Evolutionary conservation across 2,888 invertebrate species (phyloP).

Genomic region (Cheilosia vulpina): DNA sequence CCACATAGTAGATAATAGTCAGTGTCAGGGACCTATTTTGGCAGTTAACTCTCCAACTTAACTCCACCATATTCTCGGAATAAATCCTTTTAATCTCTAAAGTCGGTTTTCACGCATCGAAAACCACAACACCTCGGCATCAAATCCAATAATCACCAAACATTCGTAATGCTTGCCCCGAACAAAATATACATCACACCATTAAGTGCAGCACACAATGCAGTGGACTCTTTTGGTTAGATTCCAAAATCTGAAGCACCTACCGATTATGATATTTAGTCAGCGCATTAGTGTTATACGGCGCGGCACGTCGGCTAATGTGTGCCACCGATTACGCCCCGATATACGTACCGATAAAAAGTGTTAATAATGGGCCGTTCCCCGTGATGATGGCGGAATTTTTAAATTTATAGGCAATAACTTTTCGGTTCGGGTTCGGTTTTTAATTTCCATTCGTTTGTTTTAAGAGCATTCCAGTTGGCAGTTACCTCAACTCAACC

Average conservation of each 20-base stretch:
- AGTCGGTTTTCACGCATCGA: background rate
- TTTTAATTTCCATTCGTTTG: constrained; percentile 65
- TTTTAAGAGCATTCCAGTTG: constrained; percentile 70
- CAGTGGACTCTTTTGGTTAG: constrained; percentile 11
- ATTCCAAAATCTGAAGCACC: constrained; percentile 55
- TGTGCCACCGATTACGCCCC: constrained; percentile 66
- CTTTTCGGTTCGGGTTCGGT: constrained; percentile 66
- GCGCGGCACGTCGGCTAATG: constrained; percentile 44
- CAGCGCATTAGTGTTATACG: constrained; percentile 61
- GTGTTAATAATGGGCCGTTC: constrained; percentile 70
- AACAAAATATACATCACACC: background rate
- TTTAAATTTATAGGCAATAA: constrained; percentile 74
- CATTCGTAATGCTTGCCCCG: background rate
- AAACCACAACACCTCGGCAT: background rate
- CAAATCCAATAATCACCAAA: constrained; percentile 43
- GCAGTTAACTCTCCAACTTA: background rate
- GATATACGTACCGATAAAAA: constrained; percentile 71
- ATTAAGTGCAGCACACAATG: constrained; percentile 38
- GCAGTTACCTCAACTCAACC: constrained; percentile 35
- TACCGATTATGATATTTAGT: constrained; percentile 65
- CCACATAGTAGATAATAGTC: background rate
- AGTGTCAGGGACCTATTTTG: background rate
- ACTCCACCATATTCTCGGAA: background rate
- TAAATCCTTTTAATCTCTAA: background rate
- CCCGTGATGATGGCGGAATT: constrained; percentile 48